Base-by-base conservation (phyloP, 1,140 invertebrate genomes). In the Grapholita molesta region DNA sequence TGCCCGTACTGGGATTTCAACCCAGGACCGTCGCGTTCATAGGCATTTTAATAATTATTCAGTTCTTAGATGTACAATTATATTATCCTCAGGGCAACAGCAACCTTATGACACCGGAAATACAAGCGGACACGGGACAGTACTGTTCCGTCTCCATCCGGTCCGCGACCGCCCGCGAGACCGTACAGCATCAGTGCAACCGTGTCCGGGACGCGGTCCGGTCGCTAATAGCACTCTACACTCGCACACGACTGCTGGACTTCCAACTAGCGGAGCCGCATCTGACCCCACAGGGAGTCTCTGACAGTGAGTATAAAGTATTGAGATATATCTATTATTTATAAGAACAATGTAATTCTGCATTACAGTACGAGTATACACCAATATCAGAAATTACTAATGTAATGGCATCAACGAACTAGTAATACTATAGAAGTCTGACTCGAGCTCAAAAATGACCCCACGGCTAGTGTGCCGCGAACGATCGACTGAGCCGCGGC, bases 41-140 rank as follows among this genome's bases (percentile, higher is more conserved):
- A n/a, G n/a, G n/a, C n/a, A n/a, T n/a, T n/a, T n/a, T n/a, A n/a
- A n/a, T n/a, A n/a, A n/a, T n/a, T n/a, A n/a, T n/a, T n/a, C 28
- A 32, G 12, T 35, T 48, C 0, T 38, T 64, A 7, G 9, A 33
- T 0, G 18, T 57, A 28, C 57, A n/a, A 38, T 3, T 28, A 0
- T 42, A 87, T 90, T 72, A n/a, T n/a, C 75, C 91, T 32, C 89
- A 93, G 57, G 86, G 92, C 74, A 85, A 83, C 21, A 91, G 91
- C 0, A 92, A 92, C 68, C 92, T 92, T 11, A 90, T 94, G 61
- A 93, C 93, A 1, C 93, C 94, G 0, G 94, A 94, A 74, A 93
- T 94, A 61, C 76, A 94, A 30, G 86, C 93, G 11, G 94, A 94
- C 69, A 89, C 72, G 2, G 91, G 91, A 0, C 81, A 90, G 35